Base-by-base conservation (phyloP, 2,888 invertebrate species). In the Halocaridina rubra region DNA sequence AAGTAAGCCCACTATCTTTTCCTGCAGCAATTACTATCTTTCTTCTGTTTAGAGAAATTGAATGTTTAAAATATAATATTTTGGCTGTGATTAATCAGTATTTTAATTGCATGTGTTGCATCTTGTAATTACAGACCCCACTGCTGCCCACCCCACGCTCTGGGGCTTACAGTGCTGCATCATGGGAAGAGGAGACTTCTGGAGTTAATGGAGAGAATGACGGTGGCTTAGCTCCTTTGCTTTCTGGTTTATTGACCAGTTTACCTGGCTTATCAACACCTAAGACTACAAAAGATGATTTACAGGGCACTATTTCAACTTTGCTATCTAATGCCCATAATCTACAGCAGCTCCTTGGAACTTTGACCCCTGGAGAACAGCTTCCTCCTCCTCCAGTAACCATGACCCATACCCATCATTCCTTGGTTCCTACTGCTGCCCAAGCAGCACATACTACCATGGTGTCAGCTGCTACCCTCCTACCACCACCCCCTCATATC, bases 271-370 rank as follows among this genome's bases (percentile, higher is more conserved):
- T 79, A 30, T 78, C 39, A 67, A 32, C 22, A n/a, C 67, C 46
- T 33, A 85, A 75, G 57, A 64, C 72, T 24, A 61, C 85, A 32
- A 76, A 88, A 33, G 90, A 90, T 27, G 90, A 91, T 53, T 86
- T 91, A 57, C 90, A 90, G 79, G 90, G 90, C 75, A 90, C 90
- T 8, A 88, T 91, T 61, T 90, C 89, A 76, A 90, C 90, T 13
- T 88, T 91, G 27, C 88, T 91, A 57, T 90, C 89, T 85, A 91
- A 90, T 88, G 90, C 91, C 1, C 90, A 90, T 85, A 90, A 89
- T 87, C 88, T 91, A 84, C 90, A 90, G 79, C 90, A 90, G 88
- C 89, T 91, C 10, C 88, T 91, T 57, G 90, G 90, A 5, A 88
- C 89, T 22, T 81, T 89, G 27, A 88, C 88, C 19, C 61, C 81